Evolutionary conservation across 2,797 vertebrate genomes (phyloP), one percentile per base, ranked within the genome.

Genomic region (Cephalopachus bancanus): DNA sequence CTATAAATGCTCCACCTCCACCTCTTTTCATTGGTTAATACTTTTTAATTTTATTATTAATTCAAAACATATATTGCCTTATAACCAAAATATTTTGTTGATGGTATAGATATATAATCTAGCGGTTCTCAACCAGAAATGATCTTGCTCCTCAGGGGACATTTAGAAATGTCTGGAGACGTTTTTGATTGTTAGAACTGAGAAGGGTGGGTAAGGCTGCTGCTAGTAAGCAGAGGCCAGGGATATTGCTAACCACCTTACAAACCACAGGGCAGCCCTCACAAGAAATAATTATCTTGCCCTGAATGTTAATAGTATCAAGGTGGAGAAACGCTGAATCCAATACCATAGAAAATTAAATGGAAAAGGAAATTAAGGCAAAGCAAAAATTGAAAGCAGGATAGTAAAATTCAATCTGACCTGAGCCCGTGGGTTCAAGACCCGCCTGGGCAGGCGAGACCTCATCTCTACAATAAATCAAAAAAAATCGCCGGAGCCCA

Each of bases 301-400:
- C 7, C 60, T 37, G 33, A 44, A 87, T 53, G 60, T 55, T 81
- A 69, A 3, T 10, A 53, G 44, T 1, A 11, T 4, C 16, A 7
- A 64, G 26, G 64, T 10, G 37, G 6, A 94, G 17, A 93, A 95
- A 91, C 17, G 51, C 17, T 53, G 83, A 86, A 84, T 78, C 7
- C 26, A 89, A 87, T 11, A 33, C 8, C 12, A 22, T 26, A 59
- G 71, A 95, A 91, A 74, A 85, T 14, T 1, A 64, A 93, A 44
- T 59, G 26, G 62, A 59, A 93, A 89, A 64, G 10, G 11, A 91
- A 93, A 85, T 67, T 71, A 89, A 7, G 49, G 93, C 59, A 95
- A 90, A 72, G 64, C 24, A 92, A 76, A 92, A 64, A 33, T 7
- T 37, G 57, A 28, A 83, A 90, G 57, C 26, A 93, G 24, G 24